A percentile compares a stretch with the other conserved stretches of the same genome.
phyloP scores from a whole-genome alignment of 2,113 vertebrate genomes.

The Steatornis caripensis region DNA sequence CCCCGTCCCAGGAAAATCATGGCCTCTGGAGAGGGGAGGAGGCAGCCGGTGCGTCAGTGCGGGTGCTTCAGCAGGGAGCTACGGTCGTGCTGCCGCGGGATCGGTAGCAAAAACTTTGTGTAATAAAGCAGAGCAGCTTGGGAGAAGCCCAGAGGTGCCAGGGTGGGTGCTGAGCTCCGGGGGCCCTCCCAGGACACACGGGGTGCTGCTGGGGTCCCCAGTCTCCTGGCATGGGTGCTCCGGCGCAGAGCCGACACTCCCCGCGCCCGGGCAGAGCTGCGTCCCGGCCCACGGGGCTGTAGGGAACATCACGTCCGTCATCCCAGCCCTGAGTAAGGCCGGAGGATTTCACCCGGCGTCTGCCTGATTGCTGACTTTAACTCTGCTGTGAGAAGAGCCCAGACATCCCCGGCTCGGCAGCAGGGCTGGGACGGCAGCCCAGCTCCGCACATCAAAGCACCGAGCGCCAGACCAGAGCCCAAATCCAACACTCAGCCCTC shows the following conservation, averaged over 20 bases:
- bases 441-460: background rate
- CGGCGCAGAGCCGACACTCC: too few relatives aligned
- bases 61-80: background rate
- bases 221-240: background rate
- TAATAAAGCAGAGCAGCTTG: background rate
- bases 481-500: background rate
- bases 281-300: background rate
- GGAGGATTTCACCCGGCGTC: background rate
- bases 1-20: accelerated
- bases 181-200: background rate
- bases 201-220: background rate
- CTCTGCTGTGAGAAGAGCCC: background rate
- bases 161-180: background rate
- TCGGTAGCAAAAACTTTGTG: background rate
- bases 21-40: background rate
- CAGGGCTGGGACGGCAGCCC: background rate
- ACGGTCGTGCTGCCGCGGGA: accelerated
- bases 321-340: background rate
- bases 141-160: background rate
- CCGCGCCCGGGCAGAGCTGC: background rate
- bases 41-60: background rate
- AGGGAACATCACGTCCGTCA: accelerated
- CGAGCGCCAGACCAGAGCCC: background rate
- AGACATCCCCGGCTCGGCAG: background rate
- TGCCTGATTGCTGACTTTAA: background rate